Conservation (phyloP, 2,113 vertebrate genomes). For the Lota lota region DNA sequence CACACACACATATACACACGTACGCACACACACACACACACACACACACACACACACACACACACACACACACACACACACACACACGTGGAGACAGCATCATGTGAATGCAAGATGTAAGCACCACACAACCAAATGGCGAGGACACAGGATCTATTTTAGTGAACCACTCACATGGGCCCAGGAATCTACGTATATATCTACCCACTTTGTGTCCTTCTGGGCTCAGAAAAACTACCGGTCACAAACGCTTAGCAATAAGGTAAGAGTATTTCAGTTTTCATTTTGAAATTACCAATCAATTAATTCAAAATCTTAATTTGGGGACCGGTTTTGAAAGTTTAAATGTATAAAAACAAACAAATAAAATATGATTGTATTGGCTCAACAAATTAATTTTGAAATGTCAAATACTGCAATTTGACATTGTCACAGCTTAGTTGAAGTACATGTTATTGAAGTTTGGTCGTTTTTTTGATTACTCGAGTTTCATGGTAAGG, state of each 20-base stretch:
- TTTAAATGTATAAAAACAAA: neutral
- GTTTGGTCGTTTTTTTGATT: too few species aligned
- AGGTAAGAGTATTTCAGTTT: constrained; percentile 46
- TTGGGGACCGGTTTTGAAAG: neutral
- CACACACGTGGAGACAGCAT: constrained; percentile 14
- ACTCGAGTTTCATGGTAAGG: too few species aligned
- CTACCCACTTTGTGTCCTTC: constrained; percentile 46
- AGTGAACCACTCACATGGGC: constrained; percentile 66
- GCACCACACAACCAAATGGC: constrained; percentile 44
- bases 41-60: constrained; percentile 22
- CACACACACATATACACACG: neutral
- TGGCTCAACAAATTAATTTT: too few species aligned
- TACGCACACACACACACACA: neutral
- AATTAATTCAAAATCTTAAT: neutral
- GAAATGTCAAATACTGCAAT: too few species aligned
- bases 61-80: constrained; percentile 44
- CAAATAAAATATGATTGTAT: too few species aligned
- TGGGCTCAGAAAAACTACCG: constrained; percentile 43
- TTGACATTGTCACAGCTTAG: too few species aligned
- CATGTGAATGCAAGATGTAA: constrained; percentile 15
- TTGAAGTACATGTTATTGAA: too few species aligned
- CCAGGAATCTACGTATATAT: constrained; percentile 65
- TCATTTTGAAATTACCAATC: neutral
- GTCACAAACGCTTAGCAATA: constrained; percentile 29
- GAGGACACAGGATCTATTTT: constrained; percentile 65